Evolutionary conservation across 2,888 invertebrate species (phyloP).

Genomic region (Eupithecia insigniata): DNA sequence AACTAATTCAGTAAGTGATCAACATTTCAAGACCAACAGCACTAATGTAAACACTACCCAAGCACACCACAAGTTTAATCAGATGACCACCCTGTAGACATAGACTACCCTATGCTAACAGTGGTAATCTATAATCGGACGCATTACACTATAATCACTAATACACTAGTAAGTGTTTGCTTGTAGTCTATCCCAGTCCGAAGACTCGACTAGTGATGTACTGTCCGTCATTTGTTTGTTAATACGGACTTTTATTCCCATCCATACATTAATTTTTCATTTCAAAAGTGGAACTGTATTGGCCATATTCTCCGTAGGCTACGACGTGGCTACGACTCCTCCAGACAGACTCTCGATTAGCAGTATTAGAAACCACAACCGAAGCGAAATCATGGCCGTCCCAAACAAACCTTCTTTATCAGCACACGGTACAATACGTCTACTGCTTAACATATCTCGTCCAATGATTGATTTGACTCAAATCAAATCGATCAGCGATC

Average conservation of each 20-base stretch:
- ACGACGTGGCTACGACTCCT: too few relatives aligned
- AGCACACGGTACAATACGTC: too few relatives aligned
- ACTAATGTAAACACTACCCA: not conserved
- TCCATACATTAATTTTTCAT: too few relatives aligned
- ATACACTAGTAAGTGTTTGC: constrained; percentile 20
- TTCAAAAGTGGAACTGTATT: too few relatives aligned
- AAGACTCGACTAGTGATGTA: constrained; percentile 22
- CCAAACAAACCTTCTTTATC: too few relatives aligned
- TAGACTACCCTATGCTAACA: constrained; percentile 7
- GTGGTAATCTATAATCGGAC: constrained; percentile 32
- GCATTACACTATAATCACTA: constrained; percentile 39
- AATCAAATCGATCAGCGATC: too few relatives aligned
- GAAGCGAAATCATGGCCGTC: not conserved
- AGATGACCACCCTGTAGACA: constrained; percentile 6
- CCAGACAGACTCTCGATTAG: too few relatives aligned
- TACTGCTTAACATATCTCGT: too few relatives aligned
- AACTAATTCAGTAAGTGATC: constrained; percentile 1
- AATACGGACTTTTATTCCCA: not conserved
- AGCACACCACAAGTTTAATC: constrained; percentile 9
- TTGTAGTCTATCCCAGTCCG: not conserved
- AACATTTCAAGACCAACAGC: not conserved
- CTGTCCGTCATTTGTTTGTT: not conserved
- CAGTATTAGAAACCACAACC: too few relatives aligned
- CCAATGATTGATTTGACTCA: too few relatives aligned
- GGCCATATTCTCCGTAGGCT: too few relatives aligned